These are phyloP conservation scores for Pseudobourletiella spinata DNA, from an alignment of 1,140 invertebrate genomes.

Conservation along the genomic window DNA sequence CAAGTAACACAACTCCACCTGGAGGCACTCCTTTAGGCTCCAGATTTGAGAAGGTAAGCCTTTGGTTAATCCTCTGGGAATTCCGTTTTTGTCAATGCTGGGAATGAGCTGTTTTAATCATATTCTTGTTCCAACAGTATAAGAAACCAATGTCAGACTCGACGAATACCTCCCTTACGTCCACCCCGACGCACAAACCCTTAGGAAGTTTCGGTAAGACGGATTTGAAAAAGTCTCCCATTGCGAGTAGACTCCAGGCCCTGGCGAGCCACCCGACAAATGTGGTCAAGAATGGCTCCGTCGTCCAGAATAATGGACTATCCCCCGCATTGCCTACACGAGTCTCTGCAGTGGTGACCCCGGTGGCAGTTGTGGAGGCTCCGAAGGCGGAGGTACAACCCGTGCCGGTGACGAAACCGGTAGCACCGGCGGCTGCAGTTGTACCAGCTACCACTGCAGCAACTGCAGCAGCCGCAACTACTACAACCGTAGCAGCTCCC, in stretches of 20 bases:
- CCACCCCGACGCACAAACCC: neutral
- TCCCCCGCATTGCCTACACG: too few species aligned
- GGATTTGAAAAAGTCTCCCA: slow-evolving; percentile 5
- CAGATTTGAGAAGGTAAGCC: slow-evolving; percentile 26
- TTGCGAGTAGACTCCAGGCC: slow-evolving; percentile 15
- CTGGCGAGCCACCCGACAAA: neutral
- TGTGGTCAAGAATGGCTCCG: neutral
- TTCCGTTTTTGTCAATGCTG: too few species aligned
- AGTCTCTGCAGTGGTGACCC: too few species aligned
- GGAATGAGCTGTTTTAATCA: too few species aligned
- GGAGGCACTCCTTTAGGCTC: slow-evolving; percentile 10
- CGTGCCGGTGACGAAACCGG: too few species aligned
- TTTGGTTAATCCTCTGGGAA: too few species aligned
- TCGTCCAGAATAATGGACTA: slow-evolving; percentile 8
- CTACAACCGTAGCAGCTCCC: too few species aligned
- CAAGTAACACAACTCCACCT: slow-evolving; percentile 51
- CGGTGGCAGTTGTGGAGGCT: too few species aligned
- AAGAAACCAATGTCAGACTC: slow-evolving; percentile 34
- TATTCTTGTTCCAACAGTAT: too few species aligned
- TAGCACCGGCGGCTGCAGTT: neutral
- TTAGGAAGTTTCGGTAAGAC: neutral
- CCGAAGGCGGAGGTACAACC: too few species aligned
- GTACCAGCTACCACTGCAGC: neutral
- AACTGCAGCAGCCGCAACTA: neutral
- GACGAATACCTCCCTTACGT: slow-evolving; percentile 15